Base-by-base conservation (phyloP, 1,140 invertebrate genomes). In the Epicauta chinensis region DNA sequence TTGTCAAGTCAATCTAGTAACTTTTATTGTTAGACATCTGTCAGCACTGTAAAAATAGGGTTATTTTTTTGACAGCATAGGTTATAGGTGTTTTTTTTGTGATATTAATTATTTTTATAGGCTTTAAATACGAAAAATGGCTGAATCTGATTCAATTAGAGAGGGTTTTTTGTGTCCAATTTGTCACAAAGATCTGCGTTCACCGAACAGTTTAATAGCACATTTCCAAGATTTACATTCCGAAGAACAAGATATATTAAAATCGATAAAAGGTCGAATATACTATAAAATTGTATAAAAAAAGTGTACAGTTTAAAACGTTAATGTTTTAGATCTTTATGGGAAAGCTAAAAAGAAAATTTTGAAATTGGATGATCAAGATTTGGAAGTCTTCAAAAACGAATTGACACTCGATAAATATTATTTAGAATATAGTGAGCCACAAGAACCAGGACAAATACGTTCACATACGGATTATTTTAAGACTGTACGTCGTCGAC, bases 131-230 rank as follows among this genome's bases (percentile, higher is more conserved):
- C 32, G 32, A n/a, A 51, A 6, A 15, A 60, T 60, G 58, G 58
- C 58, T 0, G 58, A 60, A 48, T 42, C 51, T 11, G 32, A 12
- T 34, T 9, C 38, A 12, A 61, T 65, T 34, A 57, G 56, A 52
- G 93, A 97, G 71, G 93, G 93, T 5, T 94, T 96, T 68, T 75
- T 97, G 2, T 97, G 93, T 72, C 92, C 93, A 0, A 89, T 93
- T 65, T 97, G 93, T 68, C 86, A 91, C 73, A 83, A 83, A 37
- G 91, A 96, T 71, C 78, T 93, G 12, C 87, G 88, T 63, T 86
- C 89, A 13, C 82, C 89, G 5, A 78, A 80, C 44, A 82, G 89
- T 65, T 75, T 97, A 51, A 86, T 89, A 31, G 79, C 79, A 55
- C 93, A 96, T 71, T 96, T 95, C 73, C 89, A 94, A 70, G 84